These are phyloP conservation scores for Pelobates fuscus DNA, from an alignment of 2,113 vertebrate genomes.

Conservation along the genomic window DNA sequence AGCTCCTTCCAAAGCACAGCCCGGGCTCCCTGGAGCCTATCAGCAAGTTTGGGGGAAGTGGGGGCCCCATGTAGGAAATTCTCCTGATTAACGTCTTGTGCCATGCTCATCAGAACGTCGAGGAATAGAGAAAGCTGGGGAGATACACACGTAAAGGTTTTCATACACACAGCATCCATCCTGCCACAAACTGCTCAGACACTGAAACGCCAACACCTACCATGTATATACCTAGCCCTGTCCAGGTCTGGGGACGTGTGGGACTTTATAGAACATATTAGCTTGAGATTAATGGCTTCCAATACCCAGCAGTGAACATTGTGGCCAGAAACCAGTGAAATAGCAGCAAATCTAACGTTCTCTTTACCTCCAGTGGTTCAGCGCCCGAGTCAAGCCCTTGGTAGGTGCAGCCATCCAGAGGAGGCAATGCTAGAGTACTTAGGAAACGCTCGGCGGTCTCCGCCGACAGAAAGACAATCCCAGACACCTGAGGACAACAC, in stretches of 20 bases:
- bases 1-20: slow-evolving; percentile 82
- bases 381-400: slow-evolving; percentile 92
- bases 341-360: too few species aligned
- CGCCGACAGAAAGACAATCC: slow-evolving; percentile 87
- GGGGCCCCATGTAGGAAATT: slow-evolving; percentile 71
- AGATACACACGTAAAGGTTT: not conserved
- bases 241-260: too few species aligned
- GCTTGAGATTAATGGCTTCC: too few species aligned
- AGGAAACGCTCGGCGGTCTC: slow-evolving; percentile 84
- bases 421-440: slow-evolving; percentile 82
- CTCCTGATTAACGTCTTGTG: slow-evolving; percentile 68
- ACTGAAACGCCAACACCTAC: too few species aligned
- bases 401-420: slow-evolving; percentile 93
- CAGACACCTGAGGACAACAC: slow-evolving; percentile 78
- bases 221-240: too few species aligned
- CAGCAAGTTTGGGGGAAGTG: slow-evolving; percentile 41
- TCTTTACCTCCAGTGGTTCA: slow-evolving; percentile 80
- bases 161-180: not conserved
- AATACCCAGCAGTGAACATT: too few species aligned
- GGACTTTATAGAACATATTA: too few species aligned
- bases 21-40: slow-evolving; percentile 66
- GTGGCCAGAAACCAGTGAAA: too few species aligned
- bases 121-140: slow-evolving; percentile 91
- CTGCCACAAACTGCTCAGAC: too few species aligned
- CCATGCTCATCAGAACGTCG: slow-evolving; percentile 88